Conservation (phyloP, 2,888 invertebrate genomes). For the Lochmaea crataegi region DNA sequence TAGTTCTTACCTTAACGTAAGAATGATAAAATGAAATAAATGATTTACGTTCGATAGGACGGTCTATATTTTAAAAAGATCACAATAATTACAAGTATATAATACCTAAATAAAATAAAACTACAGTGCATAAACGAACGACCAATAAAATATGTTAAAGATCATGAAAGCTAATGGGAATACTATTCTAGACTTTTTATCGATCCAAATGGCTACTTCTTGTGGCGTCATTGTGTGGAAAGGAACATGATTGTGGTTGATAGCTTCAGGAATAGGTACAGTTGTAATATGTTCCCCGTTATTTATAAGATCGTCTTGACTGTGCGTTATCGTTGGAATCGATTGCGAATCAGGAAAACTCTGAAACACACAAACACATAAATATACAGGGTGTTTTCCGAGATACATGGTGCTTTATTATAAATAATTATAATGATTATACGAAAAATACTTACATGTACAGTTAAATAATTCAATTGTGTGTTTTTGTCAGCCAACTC, state of each 20-base stretch:
- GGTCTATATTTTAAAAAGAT: conserved; percentile 22
- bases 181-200: conserved; percentile 79
- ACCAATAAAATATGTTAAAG: conserved; percentile 73
- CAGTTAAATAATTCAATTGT: conserved; percentile 79
- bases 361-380: conserved; percentile 29
- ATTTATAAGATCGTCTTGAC: conserved; percentile 71
- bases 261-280: conserved; percentile 52
- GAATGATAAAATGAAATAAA: too few species aligned
- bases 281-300: conserved; percentile 52
- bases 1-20: too few species aligned
- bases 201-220: conserved; percentile 90
- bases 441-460: conserved; percentile 70
- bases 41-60: not conserved
- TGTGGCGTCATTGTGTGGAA: conserved; percentile 84
- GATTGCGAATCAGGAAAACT: conserved; percentile 70
- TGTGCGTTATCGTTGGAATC: conserved; percentile 77
- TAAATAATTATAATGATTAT: not conserved
- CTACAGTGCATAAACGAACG: conserved; percentile 60
- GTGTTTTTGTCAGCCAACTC: conserved; percentile 68
- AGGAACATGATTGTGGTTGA: conserved; percentile 45
- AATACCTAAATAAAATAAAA: conserved; percentile 17
- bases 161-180: conserved; percentile 83
- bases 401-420: not conserved
- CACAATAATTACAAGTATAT: conserved; percentile 12
- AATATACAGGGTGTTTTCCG: conserved; percentile 11